Percentiles rank a stretch among this genome's conserved stretches.
These are phyloP conservation scores for Nephrotoma flavescens DNA, from an alignment of 2,888 invertebrate species.

Conservation along the genomic window DNA sequence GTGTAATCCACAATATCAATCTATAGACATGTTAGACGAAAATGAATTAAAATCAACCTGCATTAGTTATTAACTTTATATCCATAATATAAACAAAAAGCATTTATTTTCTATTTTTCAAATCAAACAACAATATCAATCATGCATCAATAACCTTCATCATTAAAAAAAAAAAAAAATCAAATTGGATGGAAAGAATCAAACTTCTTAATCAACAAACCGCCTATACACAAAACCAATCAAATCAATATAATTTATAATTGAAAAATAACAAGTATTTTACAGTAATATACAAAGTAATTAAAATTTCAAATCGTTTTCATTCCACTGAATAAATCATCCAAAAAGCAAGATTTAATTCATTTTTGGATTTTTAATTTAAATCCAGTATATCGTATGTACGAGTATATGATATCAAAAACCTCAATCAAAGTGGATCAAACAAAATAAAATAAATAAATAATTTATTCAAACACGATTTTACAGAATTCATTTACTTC, in stretches of 20 bases:
- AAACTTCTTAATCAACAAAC: background rate
- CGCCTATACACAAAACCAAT: background rate
- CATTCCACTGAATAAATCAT: background rate
- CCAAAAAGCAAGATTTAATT: background rate
- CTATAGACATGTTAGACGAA: background rate
- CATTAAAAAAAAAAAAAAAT: background rate
- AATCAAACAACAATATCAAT: background rate
- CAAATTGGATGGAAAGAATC: background rate
- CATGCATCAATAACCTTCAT: background rate
- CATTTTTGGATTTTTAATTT: background rate
- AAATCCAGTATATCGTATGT: background rate
- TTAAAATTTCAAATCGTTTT: background rate
- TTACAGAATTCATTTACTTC: background rate
- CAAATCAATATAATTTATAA: background rate
- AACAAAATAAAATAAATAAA: background rate
- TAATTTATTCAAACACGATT: background rate
- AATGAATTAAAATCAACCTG: background rate
- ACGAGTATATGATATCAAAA: background rate
- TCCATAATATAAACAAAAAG: too few species aligned
- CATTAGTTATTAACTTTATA: background rate
- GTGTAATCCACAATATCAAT: background rate
- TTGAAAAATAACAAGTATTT: background rate
- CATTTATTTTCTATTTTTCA: background rate
- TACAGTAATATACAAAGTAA: background rate
- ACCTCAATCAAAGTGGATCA: background rate